Evolutionary conservation across 2,888 invertebrate genomes (phyloP), one percentile per base, ranked within the genome.

Genomic region (Hypolimnas misippus): DNA sequence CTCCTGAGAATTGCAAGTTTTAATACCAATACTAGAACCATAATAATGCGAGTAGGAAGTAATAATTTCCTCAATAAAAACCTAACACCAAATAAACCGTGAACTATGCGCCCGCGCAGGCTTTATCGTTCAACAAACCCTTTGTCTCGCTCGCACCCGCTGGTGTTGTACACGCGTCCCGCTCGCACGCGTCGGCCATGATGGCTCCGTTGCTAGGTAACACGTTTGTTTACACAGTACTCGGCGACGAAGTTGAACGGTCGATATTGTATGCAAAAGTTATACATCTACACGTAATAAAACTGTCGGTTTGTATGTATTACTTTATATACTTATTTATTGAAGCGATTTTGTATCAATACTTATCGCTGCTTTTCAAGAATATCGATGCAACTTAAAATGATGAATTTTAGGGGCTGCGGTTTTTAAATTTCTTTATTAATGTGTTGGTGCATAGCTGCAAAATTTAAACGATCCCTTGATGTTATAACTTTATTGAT

Each of bases 1-100:
- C 52, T 35, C n/a, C 14, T 49, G 51, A 38, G 52, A 57, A 52
- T 50, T 12, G 44, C 33, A 17, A 49, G 49, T 54, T 66, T 67
- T 65, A 65, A 66, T 70, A 67, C 65, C 68, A 67, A 72, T 70
- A 70, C 68, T 49, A 46, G 16, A 19, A 16, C 67, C 66, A 72
- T 68, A 60, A 62, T 62, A 57, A 65, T 73, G 14, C 25, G 49
- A 14, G 72, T 74, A 75, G 77, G 81, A 81, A 86, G 83, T 77
- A 79, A 85, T 84, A 82, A 84, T 77, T 80, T 77, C 77, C 71
- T 76, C 76, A 81, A 83, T 86, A 86, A 84, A 85, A 84, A 74
- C 72, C 73, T 69, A 69, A 68, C 69, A 62, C 67, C 68, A 68
- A 68, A 68, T 70, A 63, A 67, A 67, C 76, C 84, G 75, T 79